Base-by-base conservation (phyloP, 2,888 invertebrate genomes). In the Xylota segnis region DNA sequence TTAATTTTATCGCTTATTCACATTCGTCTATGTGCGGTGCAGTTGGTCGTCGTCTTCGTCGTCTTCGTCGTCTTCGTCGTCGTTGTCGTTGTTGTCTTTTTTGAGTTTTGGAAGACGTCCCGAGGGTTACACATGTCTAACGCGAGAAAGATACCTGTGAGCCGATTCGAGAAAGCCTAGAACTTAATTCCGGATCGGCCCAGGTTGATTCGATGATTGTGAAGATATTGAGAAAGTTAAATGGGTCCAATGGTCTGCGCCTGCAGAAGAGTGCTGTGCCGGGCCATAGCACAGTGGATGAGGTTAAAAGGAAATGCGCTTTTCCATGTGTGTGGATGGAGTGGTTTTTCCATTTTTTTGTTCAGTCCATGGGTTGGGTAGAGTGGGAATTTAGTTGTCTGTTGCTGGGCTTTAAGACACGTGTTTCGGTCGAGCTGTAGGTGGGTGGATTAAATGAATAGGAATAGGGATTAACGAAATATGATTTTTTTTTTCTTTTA, bases 1-100 rank as follows among this genome's bases (percentile, higher is more conserved):
- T 81, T 61, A 76, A 81, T 81, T 76, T 81, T 81, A 86, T 86
- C 76, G 61, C 86, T 86, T 86, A 76, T 86, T 86, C 81, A 65
- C 81, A 72, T 66, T 86, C 61, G 65, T 71, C 70, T 65, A 10
- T 37, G 50, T 9, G 18, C 12, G 3, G n/a, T 7, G 18, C 12
- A 18, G 56, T 37, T 18, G 12, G 6, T 9, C 18, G 5, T 16
- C 4, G 68, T 32, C 1, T 1, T 23, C 23, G 23, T 23, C 3
- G 23, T 23, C 3, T 1, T 23, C 23, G 23, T 23, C 23, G 23
- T 23, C 23, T 1, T 23, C 10, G 37, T 43, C 14, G 32, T 10
- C 7, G n/a, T n/a, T n/a, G n/a, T n/a, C n/a, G n/a, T n/a, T n/a
- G n/a, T n/a, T n/a, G n/a, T n/a, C n/a, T n/a, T n/a, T 32, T 32